These are phyloP conservation scores for Syndactyla subalaris DNA, from an alignment of 2,797 vertebrate genomes.

Conservation along the genomic window DNA sequence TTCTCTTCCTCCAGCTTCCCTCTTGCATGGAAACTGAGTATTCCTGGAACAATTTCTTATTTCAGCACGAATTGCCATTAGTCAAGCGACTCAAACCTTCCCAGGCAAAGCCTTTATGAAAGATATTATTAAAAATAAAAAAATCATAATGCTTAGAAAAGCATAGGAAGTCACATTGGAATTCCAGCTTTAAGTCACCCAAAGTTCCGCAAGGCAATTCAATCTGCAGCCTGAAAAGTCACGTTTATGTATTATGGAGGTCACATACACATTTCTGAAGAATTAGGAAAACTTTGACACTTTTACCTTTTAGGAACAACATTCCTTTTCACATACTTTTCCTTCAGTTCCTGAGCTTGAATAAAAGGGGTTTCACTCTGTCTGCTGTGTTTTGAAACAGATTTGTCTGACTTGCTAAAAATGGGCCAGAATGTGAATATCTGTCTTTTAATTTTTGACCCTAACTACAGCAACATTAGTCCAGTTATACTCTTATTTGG, in stretches of 20 bases:
- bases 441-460: neutral
- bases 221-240: neutral
- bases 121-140: neutral
- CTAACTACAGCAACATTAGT: neutral
- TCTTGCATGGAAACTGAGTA: neutral
- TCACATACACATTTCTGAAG: neutral
- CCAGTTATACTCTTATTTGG: neutral
- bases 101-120: neutral
- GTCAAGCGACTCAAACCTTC: neutral
- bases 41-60: neutral
- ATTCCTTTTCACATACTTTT: neutral
- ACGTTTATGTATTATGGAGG: neutral
- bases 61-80: neutral
- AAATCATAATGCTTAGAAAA: neutral
- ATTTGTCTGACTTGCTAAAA: neutral
- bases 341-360: neutral
- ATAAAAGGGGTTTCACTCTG: neutral
- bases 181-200: neutral
- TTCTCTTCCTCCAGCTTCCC: neutral
- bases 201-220: neutral
- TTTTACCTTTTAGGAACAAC: neutral
- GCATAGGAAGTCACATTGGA: rapidly evolving
- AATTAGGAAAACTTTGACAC: neutral
- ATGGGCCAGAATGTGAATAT: neutral
- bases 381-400: neutral